A percentile compares a stretch with the other conserved stretches of the same genome.
Evolutionary conservation across 2,888 invertebrate species (phyloP).

Genomic region (Apamea epomidion): DNA sequence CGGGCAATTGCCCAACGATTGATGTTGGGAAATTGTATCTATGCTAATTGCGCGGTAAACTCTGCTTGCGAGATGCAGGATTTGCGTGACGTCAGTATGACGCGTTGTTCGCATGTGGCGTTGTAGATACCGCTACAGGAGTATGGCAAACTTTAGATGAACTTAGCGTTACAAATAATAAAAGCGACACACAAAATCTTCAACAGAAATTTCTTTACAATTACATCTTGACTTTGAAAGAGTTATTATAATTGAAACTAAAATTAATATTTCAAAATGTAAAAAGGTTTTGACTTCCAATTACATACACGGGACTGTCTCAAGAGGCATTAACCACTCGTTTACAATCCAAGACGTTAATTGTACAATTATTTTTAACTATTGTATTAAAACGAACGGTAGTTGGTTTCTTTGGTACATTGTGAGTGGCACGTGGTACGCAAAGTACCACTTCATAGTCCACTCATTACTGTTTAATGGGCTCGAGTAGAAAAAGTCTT

Average conservation of each 20-base stretch:
- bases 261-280: slow-evolving; percentile 72
- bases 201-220: slow-evolving; percentile 52
- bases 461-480: slow-evolving; percentile 90
- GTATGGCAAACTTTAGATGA: slow-evolving; percentile 15
- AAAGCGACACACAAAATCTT: slow-evolving; percentile 43
- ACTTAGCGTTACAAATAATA: slow-evolving; percentile 43
- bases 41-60: too few relatives aligned
- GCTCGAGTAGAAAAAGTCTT: slow-evolving; percentile 84
- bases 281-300: slow-evolving; percentile 84
- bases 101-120: too few relatives aligned
- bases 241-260: slow-evolving; percentile 57
- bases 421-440: slow-evolving; percentile 88
- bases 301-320: slow-evolving; percentile 79
- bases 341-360: slow-evolving; percentile 82
- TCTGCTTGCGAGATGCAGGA: too few relatives aligned
- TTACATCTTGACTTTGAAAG: slow-evolving; percentile 55
- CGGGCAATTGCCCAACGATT: too few relatives aligned
- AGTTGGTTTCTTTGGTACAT: slow-evolving; percentile 85
- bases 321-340: slow-evolving; percentile 82
- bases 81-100: too few relatives aligned
- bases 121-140: too few relatives aligned
- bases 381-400: slow-evolving; percentile 87
- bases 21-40: too few relatives aligned
- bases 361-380: slow-evolving; percentile 88
- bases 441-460: slow-evolving; percentile 86